These are phyloP conservation scores for Falco peregrinus DNA, from an alignment of 2,797 vertebrate species.

Conservation along the genomic window DNA sequence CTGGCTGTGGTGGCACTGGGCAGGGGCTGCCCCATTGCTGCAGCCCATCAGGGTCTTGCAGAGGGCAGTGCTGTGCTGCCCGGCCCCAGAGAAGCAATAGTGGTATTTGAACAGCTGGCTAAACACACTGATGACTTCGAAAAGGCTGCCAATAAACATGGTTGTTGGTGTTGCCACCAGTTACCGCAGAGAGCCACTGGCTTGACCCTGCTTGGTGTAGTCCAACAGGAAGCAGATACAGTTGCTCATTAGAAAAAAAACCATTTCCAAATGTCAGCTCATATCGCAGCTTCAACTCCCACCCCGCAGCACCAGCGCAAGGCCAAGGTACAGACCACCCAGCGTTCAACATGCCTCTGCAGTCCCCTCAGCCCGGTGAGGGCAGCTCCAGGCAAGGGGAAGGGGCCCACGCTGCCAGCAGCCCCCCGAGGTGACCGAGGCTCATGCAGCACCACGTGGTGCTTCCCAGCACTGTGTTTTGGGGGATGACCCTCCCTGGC, in stretches of 20 bases:
- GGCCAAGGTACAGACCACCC: background rate
- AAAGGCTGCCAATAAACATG: background rate
- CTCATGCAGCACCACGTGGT: background rate
- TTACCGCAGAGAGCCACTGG: background rate
- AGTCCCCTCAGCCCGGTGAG: no score
- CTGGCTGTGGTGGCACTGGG: background rate
- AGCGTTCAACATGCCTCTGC: background rate
- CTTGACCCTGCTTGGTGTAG: background rate
- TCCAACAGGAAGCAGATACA: background rate
- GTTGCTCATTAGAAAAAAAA: background rate
- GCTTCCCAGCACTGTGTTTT: background rate
- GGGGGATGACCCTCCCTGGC: background rate
- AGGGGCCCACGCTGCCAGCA: background rate
- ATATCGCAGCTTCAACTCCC: background rate
- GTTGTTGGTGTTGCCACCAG: background rate
- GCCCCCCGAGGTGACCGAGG: background rate
- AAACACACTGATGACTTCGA: background rate
- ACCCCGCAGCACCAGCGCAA: background rate
- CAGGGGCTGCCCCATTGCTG: background rate
- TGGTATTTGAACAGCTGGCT: background rate
- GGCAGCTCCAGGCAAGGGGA: background rate
- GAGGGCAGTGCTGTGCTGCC: background rate
- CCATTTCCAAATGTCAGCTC: background rate
- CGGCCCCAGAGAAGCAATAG: background rate
- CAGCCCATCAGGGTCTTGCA: no score